Base-by-base conservation (phyloP, 1,140 invertebrate species). In the Charaxes varanes region DNA sequence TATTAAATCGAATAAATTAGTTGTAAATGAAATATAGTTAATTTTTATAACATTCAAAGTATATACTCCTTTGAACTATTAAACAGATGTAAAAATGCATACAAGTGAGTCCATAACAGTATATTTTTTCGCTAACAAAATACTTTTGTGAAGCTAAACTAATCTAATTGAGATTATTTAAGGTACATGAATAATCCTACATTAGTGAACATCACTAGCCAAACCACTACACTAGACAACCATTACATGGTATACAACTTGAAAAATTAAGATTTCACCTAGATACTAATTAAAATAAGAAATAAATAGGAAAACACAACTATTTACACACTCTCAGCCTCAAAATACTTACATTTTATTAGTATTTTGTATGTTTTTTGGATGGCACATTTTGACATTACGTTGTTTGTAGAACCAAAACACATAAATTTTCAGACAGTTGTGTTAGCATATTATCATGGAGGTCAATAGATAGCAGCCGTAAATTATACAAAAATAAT, bases 151-250 rank as follows among this genome's bases (percentile, higher is more conserved):
- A 62, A 57, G 48, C 41, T 41, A 42, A 48, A 52, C 59, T 57
- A 67, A 48, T 50, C 56, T 72, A 73, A 60, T 64, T 79, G 74
- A 81, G 74, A 81, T 79, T 79, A 77, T 78, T 73, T 35, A 76
- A 77, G 71, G 67, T 81, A 81, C 62, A 78, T 60, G 37, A 47
- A 59, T 60, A 53, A 74, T 35, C 30, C 52, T 67, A 69, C 18
- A 63, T 69, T 66, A 70, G 57, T 65, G 55, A 56, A 59, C 34
- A 37, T 76, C 66, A 76, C 64, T 63, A 74, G 62, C 62, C 65
- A 55, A 66, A 52, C 45, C 53, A 46, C 36, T 44, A 41, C 30
- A 33, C 47, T 55, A 47, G 43, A 49, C 30, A 42, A 74, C 65
- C 71, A 79, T 79, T 62, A 62, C 22, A 74, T 79, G 72, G 60